Evolutionary conservation across 2,888 invertebrate species (phyloP).

Genomic region (Prosopocoilus inquinatus): DNA sequence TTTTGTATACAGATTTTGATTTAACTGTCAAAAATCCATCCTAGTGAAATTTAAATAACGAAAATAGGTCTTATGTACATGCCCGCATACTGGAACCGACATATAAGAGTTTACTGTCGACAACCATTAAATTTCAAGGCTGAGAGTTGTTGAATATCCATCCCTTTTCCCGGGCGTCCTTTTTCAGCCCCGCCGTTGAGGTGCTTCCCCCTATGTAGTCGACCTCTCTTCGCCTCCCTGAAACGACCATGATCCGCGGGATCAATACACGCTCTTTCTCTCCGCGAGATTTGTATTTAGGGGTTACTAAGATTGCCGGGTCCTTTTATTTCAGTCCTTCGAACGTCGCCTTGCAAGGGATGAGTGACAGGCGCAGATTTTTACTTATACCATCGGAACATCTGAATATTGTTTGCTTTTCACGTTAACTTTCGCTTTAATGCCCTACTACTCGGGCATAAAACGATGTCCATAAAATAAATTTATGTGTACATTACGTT

Average conservation of each 20-base stretch:
- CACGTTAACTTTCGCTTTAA: too few relatives aligned
- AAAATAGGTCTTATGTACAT: neutral
- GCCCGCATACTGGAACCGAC: constrained; percentile 21
- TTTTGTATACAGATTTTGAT: too few relatives aligned
- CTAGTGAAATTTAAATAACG: too few relatives aligned
- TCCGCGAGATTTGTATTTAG: constrained; percentile 21
- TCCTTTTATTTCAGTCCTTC: constrained; percentile 16
- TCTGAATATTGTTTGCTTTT: too few relatives aligned
- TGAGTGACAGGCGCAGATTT: constrained; percentile 20
- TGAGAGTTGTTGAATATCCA: constrained; percentile 34
- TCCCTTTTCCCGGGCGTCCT: constrained; percentile 28
- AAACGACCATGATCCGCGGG: constrained; percentile 30
- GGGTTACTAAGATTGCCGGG: constrained; percentile 15
- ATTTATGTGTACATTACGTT: too few relatives aligned
- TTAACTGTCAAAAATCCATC: too few relatives aligned
- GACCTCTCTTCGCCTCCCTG: constrained; percentile 19
- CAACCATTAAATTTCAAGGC: constrained; percentile 35
- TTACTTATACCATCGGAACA: constrained; percentile 2
- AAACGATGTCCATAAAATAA: too few relatives aligned
- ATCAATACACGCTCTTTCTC: constrained; percentile 36
- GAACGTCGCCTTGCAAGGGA: constrained; percentile 25
- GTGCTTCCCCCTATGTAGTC: constrained; percentile 19
- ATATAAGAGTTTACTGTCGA: constrained; percentile 31
- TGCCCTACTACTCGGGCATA: too few relatives aligned
- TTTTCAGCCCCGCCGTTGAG: constrained; percentile 18